phyloP scores from a whole-genome alignment of 2,888 invertebrate species.

The Chouioia cunea region DNA sequence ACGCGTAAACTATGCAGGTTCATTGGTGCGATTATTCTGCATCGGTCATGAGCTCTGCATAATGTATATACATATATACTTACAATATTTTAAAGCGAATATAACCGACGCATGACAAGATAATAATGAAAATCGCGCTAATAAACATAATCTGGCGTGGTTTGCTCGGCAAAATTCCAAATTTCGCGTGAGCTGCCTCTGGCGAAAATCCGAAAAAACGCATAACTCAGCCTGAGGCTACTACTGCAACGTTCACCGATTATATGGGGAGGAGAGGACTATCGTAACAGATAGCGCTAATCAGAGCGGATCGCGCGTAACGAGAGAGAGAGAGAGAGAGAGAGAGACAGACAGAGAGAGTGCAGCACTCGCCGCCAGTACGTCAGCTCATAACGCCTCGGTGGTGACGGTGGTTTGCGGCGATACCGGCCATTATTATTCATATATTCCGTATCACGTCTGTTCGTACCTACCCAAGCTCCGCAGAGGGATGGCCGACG shows the following conservation, averaged over 20 bases:
- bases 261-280: constrained; percentile 53
- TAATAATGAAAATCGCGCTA: not conserved
- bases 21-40: too few species aligned
- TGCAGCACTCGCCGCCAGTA: constrained; percentile 48
- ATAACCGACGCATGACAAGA: too few species aligned
- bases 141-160: not conserved
- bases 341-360: constrained; percentile 38
- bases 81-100: too few species aligned
- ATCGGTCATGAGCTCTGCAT: too few species aligned
- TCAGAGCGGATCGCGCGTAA: constrained; percentile 66
- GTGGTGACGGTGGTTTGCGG: constrained; percentile 48
- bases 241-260: constrained; percentile 50
- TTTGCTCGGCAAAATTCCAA: too few species aligned
- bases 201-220: not conserved
- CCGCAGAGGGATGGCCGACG: not conserved
- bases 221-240: not conserved
- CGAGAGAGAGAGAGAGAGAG: constrained; percentile 50
- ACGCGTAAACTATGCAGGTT: too few species aligned
- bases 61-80: too few species aligned
- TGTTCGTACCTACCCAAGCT: constrained; percentile 52
- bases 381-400: constrained; percentile 47
- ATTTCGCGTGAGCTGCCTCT: too few species aligned
- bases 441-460: constrained; percentile 68
- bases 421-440: constrained; percentile 64
- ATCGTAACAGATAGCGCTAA: constrained; percentile 67